phyloP scores from a whole-genome alignment of 2,888 invertebrate species.

The Miltochrista miniata region DNA sequence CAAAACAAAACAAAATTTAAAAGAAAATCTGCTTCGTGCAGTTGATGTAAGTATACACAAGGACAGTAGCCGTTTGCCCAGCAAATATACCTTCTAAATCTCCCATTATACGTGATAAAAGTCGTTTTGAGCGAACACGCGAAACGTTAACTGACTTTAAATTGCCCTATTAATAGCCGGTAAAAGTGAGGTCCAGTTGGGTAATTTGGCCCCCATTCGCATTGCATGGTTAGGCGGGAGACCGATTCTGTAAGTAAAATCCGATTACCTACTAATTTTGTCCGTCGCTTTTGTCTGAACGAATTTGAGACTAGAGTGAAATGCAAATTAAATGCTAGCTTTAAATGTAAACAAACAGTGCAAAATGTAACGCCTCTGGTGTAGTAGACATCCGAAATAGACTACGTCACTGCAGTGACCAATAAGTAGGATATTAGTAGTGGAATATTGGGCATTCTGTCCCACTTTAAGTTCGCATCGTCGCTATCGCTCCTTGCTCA shows the following conservation, averaged over 20 bases:
- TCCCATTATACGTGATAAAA: constrained; percentile 57
- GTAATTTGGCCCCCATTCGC: constrained; percentile 38
- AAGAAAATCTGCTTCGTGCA: constrained; percentile 25
- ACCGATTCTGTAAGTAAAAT: constrained; percentile 34
- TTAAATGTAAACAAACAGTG: too few species aligned
- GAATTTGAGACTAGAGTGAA: too few species aligned
- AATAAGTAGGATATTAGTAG: too few species aligned
- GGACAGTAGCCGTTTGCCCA: constrained; percentile 31
- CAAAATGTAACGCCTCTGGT: too few species aligned
- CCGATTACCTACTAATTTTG: constrained; percentile 33
- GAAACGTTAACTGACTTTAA: constrained; percentile 56
- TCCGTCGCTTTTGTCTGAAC: constrained; percentile 18
- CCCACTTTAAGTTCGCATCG: too few species aligned
- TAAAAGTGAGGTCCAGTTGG: constrained; percentile 47
- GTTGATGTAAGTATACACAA: constrained; percentile 25
- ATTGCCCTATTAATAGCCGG: constrained; percentile 60
- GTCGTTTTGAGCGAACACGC: constrained; percentile 52
- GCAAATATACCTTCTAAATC: constrained; percentile 51
- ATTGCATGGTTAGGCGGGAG: constrained; percentile 33
- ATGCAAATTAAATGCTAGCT: too few species aligned
- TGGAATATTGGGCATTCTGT: too few species aligned
- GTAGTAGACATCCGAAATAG: too few species aligned
- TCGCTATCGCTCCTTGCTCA: too few species aligned
- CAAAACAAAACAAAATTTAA: constrained; percentile 16
- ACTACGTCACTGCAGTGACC: too few species aligned